phyloP scores from a whole-genome alignment of 2,797 vertebrate genomes.

The Cyprinella venusta region DNA sequence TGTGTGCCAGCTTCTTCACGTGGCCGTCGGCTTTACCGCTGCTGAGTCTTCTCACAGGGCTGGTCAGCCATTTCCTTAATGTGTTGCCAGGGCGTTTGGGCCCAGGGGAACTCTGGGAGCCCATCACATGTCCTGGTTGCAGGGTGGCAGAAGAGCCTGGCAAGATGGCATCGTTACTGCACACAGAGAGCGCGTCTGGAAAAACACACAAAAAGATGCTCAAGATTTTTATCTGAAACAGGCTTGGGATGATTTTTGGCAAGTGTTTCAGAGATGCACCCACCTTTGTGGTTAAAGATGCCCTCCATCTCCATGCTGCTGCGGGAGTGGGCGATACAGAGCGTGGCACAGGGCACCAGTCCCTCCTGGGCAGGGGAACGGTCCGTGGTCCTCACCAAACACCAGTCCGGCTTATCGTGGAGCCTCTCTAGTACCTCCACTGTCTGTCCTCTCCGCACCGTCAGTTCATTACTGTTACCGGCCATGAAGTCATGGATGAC shows the following conservation, averaged over 20 bases:
- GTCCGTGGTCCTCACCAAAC: conserved; percentile 94
- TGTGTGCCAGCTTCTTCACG: conserved; percentile 96
- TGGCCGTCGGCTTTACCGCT: conserved; percentile 97
- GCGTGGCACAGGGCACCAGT: conserved; percentile 91
- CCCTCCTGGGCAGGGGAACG: conserved; percentile 93
- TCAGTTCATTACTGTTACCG: conserved; percentile 95
- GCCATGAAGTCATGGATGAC: conserved; percentile 98
- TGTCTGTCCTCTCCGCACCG: conserved; percentile 93
- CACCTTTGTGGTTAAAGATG: conserved; percentile 99
- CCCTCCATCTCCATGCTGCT: conserved; percentile 99
- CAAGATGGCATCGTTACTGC: conserved; percentile 95
- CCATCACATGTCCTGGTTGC: conserved; percentile 88
- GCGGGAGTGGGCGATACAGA: conserved; percentile 97
- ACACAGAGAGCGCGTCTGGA: conserved; percentile 92
- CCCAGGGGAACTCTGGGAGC: conserved; percentile 93
- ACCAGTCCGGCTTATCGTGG: conserved; percentile 97
- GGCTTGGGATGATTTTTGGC: neutral
- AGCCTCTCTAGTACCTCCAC: conserved; percentile 97
- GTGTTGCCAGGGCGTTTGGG: conserved; percentile 98
- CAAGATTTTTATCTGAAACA: neutral
- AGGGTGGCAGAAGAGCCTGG: conserved; percentile 92
- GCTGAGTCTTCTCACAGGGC: conserved; percentile 95
- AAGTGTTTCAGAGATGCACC: conserved; percentile 42
- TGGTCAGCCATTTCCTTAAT: conserved; percentile 96
- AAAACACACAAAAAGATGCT: neutral